Evolutionary conservation across 2,888 invertebrate genomes (phyloP).

Genomic region (Rhaphigaster nebulosa): DNA sequence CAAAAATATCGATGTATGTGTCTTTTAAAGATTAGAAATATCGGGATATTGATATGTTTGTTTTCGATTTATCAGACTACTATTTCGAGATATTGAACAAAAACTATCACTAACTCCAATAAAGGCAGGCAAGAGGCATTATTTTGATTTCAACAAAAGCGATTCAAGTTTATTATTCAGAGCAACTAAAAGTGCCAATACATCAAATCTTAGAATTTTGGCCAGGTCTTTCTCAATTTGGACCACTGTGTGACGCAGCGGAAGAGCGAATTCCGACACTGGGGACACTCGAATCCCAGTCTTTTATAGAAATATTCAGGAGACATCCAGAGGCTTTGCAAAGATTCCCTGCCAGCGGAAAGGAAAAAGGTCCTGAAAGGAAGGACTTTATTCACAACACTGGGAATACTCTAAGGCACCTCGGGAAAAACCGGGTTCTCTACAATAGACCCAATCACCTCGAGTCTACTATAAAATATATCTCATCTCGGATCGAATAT

Average conservation of each 20-base stretch:
- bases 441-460: constrained; percentile 17
- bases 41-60: no score
- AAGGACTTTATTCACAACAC: not conserved
- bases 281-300: not conserved
- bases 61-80: no score
- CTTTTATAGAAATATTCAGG: not conserved
- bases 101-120: no score
- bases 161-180: no score
- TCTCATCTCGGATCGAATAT: not conserved
- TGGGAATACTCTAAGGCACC: not conserved
- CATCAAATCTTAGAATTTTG: no score
- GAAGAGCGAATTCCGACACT: constrained; percentile 5
- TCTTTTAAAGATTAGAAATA: no score
- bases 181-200: no score
- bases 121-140: no score
- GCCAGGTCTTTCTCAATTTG: no score
- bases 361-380: not conserved
- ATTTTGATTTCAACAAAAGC: no score
- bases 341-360: not conserved
- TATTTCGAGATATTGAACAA: no score
- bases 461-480: not conserved
- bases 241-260: not conserved
- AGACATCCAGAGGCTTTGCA: not conserved
- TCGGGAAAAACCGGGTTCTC: not conserved
- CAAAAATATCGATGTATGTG: no score